Percentiles rank a stretch among this genome's conserved stretches.
These are phyloP conservation scores for Steatornis caripensis DNA, from an alignment of 2,113 vertebrate genomes.

Conservation along the genomic window DNA sequence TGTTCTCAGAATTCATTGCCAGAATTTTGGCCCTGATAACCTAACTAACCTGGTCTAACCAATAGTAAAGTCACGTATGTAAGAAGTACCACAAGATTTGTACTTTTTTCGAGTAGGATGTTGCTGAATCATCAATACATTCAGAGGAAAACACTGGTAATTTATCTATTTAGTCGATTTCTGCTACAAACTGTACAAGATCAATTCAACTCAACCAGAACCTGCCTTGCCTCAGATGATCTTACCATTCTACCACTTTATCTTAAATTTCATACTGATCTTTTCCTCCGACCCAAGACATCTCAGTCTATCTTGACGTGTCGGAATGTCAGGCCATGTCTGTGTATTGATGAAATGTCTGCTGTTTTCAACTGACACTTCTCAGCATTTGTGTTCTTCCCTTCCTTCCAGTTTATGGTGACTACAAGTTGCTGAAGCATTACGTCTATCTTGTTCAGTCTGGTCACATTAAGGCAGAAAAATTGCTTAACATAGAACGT, in stretches of 20 bases:
- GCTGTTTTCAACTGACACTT: background rate
- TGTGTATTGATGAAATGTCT: background rate
- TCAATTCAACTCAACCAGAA: background rate
- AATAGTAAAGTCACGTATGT: background rate
- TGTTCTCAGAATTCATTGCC: background rate
- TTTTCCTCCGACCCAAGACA: background rate
- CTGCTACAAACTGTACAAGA: background rate
- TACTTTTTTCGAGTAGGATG: background rate
- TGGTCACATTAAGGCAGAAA: background rate
- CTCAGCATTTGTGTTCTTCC: background rate
- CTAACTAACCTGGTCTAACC: background rate
- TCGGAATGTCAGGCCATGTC: background rate
- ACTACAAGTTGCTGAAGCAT: background rate
- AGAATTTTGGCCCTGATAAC: background rate
- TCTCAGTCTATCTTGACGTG: background rate
- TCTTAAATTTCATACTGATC: background rate
- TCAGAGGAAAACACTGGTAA: background rate
- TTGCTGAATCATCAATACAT: background rate
- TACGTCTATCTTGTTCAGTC: background rate
- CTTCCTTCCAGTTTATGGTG: background rate
- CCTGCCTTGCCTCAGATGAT: background rate
- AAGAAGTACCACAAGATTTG: background rate
- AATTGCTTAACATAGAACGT: background rate
- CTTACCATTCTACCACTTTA: background rate
- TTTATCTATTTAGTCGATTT: background rate